These are phyloP conservation scores for Marasmarcha lunaedactyla DNA, from an alignment of 2,888 invertebrate species.

Conservation along the genomic window DNA sequence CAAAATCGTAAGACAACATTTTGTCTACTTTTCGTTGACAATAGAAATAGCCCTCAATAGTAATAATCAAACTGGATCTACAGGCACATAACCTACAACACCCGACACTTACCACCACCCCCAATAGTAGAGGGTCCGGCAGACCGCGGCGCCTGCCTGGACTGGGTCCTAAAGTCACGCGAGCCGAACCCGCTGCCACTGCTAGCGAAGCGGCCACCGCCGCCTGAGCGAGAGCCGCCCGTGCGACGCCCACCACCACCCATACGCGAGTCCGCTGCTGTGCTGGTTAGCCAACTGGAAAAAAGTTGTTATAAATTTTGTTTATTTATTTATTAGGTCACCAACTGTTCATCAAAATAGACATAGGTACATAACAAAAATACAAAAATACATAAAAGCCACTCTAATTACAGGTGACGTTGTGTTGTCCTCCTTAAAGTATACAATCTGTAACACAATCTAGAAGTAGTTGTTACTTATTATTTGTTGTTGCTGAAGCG, in stretches of 20 bases:
- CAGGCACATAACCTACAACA: no score
- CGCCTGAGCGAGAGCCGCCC: slow-evolving; percentile 64
- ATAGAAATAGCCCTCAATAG: no score
- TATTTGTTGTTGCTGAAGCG: no score
- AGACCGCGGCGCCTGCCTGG: slow-evolving; percentile 47
- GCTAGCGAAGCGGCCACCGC: slow-evolving; percentile 44
- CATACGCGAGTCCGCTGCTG: slow-evolving; percentile 78
- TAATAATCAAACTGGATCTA: no score
- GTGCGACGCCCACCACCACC: slow-evolving; percentile 74
- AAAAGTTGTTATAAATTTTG: neutral
- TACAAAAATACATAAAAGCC: no score
- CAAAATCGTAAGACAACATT: no score
- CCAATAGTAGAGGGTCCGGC: slow-evolving; percentile 47
- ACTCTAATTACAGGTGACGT: no score
- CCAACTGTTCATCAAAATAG: neutral
- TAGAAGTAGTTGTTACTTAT: no score
- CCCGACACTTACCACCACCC: neutral
- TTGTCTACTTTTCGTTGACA: no score
- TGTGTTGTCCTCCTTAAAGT: no score
- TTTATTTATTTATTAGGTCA: neutral
- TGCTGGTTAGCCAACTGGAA: slow-evolving; percentile 67
- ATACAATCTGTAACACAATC: no score
- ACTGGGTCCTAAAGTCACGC: slow-evolving; percentile 58
- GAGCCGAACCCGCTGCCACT: slow-evolving; percentile 58
- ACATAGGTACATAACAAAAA: no score